phyloP scores from a whole-genome alignment of 2,797 vertebrate genomes.

The Sebastes itinus region DNA sequence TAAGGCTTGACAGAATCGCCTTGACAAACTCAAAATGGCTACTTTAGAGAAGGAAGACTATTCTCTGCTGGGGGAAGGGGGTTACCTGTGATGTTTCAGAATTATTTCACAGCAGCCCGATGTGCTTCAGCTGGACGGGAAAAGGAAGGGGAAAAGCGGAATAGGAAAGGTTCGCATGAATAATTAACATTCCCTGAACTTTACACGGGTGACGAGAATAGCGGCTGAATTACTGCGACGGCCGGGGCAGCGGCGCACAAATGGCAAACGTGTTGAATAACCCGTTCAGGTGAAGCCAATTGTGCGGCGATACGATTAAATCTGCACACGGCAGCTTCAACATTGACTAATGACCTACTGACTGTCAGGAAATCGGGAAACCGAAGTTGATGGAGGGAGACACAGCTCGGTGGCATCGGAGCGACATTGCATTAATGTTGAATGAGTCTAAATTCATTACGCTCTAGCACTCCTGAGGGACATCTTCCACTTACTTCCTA shows the following conservation, averaged over 20 bases:
- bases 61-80: background rate
- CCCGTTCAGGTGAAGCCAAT: constrained; percentile 27
- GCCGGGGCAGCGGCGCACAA: constrained; percentile 23
- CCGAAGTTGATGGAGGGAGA: constrained; percentile 53
- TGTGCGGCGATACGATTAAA: constrained; percentile 43
- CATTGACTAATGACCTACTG: constrained; percentile 55
- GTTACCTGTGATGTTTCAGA: constrained; percentile 41
- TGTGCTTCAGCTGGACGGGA: constrained; percentile 14
- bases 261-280: constrained; percentile 39
- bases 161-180: constrained; percentile 51
- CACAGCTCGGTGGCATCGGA: constrained; percentile 49
- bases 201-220: constrained; percentile 55
- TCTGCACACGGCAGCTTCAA: constrained; percentile 2
- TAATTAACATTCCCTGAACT: constrained; percentile 69
- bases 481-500: constrained; percentile 68
- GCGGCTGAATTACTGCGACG: constrained; percentile 21
- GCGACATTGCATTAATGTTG: constrained; percentile 65
- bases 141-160: background rate
- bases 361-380: constrained; percentile 50
- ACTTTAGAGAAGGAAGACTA: constrained; percentile 27
- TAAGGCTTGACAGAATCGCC: constrained; percentile 53
- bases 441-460: constrained; percentile 75
- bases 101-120: constrained; percentile 50
- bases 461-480: constrained; percentile 67
- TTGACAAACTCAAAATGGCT: constrained; percentile 50